Evolutionary conservation across 2,797 vertebrate genomes (phyloP).

Genomic region (Ammospiza maritima): DNA sequence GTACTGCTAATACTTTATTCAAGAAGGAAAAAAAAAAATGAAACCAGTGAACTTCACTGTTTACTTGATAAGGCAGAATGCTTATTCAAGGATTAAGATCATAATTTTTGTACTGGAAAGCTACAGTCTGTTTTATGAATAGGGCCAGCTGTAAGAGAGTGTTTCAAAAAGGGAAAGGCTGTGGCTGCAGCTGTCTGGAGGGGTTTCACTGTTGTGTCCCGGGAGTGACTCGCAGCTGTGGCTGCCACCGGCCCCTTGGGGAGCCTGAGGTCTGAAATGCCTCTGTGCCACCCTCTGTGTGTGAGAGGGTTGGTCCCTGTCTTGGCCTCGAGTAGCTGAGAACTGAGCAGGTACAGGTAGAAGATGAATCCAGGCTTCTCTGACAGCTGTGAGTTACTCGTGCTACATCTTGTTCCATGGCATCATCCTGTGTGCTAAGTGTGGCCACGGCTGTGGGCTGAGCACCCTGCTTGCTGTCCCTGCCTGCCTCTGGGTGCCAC

Average conservation of each 20-base stretch:
- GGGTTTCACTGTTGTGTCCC: neutral
- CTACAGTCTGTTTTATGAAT: neutral
- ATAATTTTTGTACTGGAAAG: neutral
- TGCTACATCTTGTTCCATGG: fast-evolving
- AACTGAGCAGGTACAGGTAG: fast-evolving
- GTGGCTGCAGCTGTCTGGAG: neutral
- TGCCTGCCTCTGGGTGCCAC: neutral
- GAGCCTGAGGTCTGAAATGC: neutral
- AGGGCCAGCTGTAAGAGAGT: neutral
- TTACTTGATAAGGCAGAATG: neutral
- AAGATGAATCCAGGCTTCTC: neutral
- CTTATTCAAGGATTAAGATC: neutral
- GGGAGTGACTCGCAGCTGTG: neutral
- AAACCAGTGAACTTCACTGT: neutral
- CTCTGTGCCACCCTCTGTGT: neutral
- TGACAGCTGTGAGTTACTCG: fast-evolving
- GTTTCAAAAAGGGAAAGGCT: neutral
- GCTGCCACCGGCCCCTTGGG: neutral
- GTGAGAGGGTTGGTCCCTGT: fast-evolving
- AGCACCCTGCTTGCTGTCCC: neutral
- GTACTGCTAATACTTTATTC: neutral
- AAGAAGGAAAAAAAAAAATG: neutral
- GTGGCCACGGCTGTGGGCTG: neutral
- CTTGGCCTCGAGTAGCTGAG: fast-evolving
- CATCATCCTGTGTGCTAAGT: neutral